Conservation (phyloP, 1,140 invertebrate species). For the Sycophaga agraensis region DNA sequence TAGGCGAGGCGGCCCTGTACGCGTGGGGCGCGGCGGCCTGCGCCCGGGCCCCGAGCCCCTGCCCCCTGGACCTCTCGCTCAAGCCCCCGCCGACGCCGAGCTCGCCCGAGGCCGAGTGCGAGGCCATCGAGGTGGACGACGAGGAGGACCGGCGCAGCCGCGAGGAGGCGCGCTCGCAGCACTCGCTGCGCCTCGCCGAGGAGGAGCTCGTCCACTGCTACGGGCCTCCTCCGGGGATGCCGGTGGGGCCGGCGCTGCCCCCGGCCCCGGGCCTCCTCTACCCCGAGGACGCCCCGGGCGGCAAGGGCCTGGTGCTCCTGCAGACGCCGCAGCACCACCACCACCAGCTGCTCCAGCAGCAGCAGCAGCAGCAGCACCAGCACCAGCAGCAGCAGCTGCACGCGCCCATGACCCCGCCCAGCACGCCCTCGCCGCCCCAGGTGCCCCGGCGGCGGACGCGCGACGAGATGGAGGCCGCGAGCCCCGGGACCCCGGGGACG, state of each 20-base stretch:
- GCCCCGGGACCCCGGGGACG: background rate
- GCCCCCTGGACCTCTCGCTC: constrained; percentile 56
- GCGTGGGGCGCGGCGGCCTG: constrained; percentile 29
- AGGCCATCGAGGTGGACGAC: constrained; percentile 48
- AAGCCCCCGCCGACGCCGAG: constrained; percentile 39
- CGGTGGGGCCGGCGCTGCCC: constrained; percentile 27
- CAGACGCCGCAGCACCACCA: background rate
- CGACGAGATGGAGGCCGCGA: background rate
- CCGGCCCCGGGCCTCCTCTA: constrained; percentile 43
- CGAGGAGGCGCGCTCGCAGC: constrained; percentile 19
- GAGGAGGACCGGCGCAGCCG: constrained; percentile 43
- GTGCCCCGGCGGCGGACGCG: constrained; percentile 28
- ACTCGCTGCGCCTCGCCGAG: constrained; percentile 11
- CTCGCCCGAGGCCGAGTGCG: constrained; percentile 31
- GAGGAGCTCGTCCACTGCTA: constrained; percentile 1
- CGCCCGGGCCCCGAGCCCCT: constrained; percentile 30
- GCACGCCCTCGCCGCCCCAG: constrained; percentile 56
- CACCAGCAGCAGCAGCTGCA: constrained; percentile 43
- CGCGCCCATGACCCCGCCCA: constrained; percentile 57
- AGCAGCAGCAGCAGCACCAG: constrained; percentile 40
- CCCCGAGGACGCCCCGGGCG: constrained; percentile 32
- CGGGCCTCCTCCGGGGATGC: constrained; percentile 13
- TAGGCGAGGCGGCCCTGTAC: background rate
- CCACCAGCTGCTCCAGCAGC: background rate
- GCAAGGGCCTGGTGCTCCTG: constrained; percentile 32